Evolutionary conservation across 2,888 invertebrate species (phyloP).

Genomic region (Girardia tigrina): DNA sequence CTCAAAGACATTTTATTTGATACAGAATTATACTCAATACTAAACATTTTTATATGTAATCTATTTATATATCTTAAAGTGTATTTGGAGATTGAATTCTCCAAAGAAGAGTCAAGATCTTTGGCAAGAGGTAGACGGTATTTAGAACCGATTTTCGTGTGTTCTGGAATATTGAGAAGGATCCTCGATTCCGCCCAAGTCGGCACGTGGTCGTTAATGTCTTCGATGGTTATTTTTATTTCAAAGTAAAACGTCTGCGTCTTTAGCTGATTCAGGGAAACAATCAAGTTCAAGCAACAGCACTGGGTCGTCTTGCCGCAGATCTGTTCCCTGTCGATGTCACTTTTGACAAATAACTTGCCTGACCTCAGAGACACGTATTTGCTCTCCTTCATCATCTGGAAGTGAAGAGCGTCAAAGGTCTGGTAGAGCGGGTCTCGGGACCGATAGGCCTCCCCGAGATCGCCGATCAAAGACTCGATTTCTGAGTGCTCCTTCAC

Average conservation of each 20-base stretch:
- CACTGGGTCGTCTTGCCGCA: background rate
- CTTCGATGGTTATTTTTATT: background rate
- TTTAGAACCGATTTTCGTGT: conserved; percentile 28
- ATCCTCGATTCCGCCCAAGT: conserved; percentile 24
- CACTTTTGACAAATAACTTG: background rate
- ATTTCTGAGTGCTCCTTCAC: conserved; percentile 10
- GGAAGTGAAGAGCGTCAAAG: background rate
- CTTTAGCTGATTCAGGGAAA: background rate
- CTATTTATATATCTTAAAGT: background rate
- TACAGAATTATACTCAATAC: conserved; percentile 1
- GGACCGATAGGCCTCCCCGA: background rate
- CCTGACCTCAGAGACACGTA: background rate
- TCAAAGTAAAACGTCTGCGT: background rate
- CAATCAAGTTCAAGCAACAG: background rate
- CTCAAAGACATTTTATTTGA: background rate
- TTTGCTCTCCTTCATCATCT: background rate
- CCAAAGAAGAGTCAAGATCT: conserved; percentile 31
- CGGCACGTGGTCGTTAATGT: conserved; percentile 36
- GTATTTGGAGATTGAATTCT: conserved; percentile 32
- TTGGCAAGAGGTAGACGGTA: conserved; percentile 33
- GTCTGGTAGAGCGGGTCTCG: background rate
- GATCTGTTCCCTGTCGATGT: conserved; percentile 1
- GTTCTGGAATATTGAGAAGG: conserved; percentile 33
- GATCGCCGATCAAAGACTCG: background rate
- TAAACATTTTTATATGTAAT: conserved; percentile 21